Base-by-base conservation (phyloP, 2,888 invertebrate species). In the Melolontha melolontha region DNA sequence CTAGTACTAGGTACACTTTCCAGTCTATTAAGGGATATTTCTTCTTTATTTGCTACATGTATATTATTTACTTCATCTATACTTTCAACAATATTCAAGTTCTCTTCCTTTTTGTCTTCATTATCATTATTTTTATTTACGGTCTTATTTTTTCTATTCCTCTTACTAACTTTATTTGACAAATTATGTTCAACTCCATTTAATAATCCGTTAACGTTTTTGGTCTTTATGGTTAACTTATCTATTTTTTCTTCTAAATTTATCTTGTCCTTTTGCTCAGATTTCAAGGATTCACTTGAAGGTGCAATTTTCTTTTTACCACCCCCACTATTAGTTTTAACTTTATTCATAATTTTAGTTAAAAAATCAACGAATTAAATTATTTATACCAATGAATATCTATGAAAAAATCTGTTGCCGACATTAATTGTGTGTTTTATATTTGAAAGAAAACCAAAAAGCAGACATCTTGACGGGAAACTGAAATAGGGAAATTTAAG, bases 391-490 rank as follows among this genome's bases (percentile, higher is more conserved):
- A 41, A 49, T 47, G 41, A 68, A 39, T 47, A 17, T 63, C n/a
- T 34, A 5, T 8, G 12, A 49, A 62, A 62, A 34, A 44, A 42
- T 16, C 29, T 27, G 42, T 22, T 42, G 39, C 40, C 42, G 49
- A 52, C 68, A 44, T 64, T 68, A 64, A 55, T 50, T 57, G 49
- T 49, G 42, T 39, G 64, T 68, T 68, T 68, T 57, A 55, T 68
- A 69, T 69, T 69, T 66, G 54, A 73, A 71, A 68, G 67, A 69
- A 73, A 71, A 72, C 66, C 72, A 72, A 72, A 74, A 73, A 74
- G 74, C 74, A 71, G 75, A 75, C 75, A 76, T 76, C 73, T 76
- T 76, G 75, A 72, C 71, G 67, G 72, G 69, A 70, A 72, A 71
- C 64, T 62, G 44, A 59, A 73, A 67, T 65, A 72, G 74, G 75